These are phyloP conservation scores for Phthorimaea operculella DNA, from an alignment of 1,140 invertebrate species.

Conservation along the genomic window DNA sequence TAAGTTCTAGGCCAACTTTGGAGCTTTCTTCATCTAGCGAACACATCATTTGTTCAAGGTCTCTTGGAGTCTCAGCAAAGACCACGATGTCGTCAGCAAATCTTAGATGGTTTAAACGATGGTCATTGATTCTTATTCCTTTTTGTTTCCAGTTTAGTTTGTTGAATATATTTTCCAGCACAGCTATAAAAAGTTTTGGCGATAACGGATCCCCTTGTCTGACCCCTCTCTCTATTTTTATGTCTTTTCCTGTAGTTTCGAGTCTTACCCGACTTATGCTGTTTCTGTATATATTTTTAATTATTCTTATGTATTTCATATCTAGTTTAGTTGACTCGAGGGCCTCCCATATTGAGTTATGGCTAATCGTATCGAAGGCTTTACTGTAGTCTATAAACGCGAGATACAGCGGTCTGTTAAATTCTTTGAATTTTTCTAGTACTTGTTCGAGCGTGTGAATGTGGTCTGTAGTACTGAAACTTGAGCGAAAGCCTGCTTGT, in stretches of 20 bases:
- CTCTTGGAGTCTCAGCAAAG: no score
- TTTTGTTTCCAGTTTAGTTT: no score
- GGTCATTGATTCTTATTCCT: no score
- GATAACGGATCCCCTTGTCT: conserved; percentile 1
- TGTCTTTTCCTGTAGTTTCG: not conserved
- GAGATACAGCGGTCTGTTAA: conserved; percentile 2
- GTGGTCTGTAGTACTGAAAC: not conserved
- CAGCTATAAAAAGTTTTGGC: not conserved
- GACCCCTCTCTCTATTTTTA: conserved; percentile 1
- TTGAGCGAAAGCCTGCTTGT: conserved; percentile 7
- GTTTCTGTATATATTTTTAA: not conserved
- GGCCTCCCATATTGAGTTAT: conserved; percentile 6
- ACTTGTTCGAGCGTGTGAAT: not conserved
- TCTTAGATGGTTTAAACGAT: no score
- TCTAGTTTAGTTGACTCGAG: not conserved
- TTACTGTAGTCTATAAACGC: conserved; percentile 2
- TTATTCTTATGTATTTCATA: not conserved
- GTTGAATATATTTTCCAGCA: no score
- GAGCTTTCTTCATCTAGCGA: no score
- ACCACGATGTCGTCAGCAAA: no score
- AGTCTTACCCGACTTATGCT: not conserved
- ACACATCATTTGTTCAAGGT: no score
- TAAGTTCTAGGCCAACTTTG: no score
- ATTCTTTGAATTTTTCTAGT: conserved; percentile 7
- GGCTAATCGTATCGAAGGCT: not conserved